A percentile compares a stretch with the other conserved stretches of the same genome.
Conservation (phyloP, 2,113 vertebrate genomes). For the Paramisgurnus dabryanus region DNA sequence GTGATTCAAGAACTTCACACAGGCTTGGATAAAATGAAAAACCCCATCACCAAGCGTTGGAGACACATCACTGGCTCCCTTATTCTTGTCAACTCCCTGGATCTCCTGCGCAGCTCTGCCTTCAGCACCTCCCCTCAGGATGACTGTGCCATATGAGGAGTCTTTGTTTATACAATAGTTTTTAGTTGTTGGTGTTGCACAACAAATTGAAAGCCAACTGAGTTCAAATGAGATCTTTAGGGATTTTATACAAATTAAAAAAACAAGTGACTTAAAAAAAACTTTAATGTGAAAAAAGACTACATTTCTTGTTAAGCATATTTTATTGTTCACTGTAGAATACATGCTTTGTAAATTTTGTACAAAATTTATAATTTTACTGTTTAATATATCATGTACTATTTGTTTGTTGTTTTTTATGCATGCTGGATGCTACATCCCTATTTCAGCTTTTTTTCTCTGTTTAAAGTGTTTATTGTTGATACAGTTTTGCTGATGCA, state of each 20-base stretch:
- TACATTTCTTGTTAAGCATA: background rate
- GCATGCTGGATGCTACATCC: background rate
- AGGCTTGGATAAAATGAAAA: conserved; percentile 95
- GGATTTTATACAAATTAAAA: conserved; percentile 8
- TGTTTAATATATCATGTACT: background rate
- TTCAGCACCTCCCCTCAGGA: conserved; percentile 85
- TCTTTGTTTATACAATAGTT: background rate
- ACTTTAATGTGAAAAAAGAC: conserved; percentile 4
- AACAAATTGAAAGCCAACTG: background rate
- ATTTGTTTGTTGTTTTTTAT: background rate
- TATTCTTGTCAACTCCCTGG: conserved; percentile 94
- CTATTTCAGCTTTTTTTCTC: background rate
- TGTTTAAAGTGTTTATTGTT: background rate
- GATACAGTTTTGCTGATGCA: background rate
- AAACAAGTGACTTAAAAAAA: background rate
- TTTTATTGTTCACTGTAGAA: background rate
- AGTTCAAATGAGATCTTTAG: too few relatives aligned
- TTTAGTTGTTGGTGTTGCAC: background rate
- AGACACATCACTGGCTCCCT: conserved; percentile 94
- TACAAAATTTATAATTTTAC: background rate
- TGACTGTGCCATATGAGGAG: conserved; percentile 85
- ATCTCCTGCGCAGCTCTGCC: conserved; percentile 86
- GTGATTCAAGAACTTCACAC: conserved; percentile 95
- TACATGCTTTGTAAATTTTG: background rate
- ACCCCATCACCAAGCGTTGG: conserved; percentile 95